Conservation (phyloP, 2,797 vertebrate genomes). For the Chiroxiphia lanceolata region DNA sequence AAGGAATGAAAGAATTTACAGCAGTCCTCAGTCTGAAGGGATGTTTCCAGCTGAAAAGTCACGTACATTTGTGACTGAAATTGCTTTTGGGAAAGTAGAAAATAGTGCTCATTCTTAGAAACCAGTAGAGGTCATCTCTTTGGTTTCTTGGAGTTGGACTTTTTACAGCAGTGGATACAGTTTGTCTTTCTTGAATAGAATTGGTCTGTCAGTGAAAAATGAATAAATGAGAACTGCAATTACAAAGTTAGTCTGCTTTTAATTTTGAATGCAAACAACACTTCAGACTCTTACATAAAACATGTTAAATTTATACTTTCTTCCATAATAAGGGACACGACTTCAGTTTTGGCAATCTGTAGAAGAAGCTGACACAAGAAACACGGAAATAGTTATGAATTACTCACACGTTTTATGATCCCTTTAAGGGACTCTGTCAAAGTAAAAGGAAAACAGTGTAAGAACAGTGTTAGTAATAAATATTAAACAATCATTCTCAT, state of each 20-base stretch:
- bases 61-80: neutral
- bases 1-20: neutral
- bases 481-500: neutral
- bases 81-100: neutral
- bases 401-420: neutral
- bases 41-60: neutral
- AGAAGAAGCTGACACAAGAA: neutral
- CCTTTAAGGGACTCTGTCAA: fast-evolving
- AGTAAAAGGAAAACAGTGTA: neutral
- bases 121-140: neutral
- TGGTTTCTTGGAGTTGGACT: neutral
- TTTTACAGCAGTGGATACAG: neutral
- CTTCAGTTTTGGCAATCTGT: neutral
- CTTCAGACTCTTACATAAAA: neutral
- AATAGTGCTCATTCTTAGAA: neutral
- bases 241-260: neutral
- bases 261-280: neutral
- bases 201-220: neutral
- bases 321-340: fast-evolving
- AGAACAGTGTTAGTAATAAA: neutral
- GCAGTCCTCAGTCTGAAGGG: neutral
- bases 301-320: neutral
- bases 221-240: neutral
- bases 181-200: neutral
- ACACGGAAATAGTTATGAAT: neutral